phyloP scores from a whole-genome alignment of 2,797 vertebrate species.

The Malurus splendens region DNA sequence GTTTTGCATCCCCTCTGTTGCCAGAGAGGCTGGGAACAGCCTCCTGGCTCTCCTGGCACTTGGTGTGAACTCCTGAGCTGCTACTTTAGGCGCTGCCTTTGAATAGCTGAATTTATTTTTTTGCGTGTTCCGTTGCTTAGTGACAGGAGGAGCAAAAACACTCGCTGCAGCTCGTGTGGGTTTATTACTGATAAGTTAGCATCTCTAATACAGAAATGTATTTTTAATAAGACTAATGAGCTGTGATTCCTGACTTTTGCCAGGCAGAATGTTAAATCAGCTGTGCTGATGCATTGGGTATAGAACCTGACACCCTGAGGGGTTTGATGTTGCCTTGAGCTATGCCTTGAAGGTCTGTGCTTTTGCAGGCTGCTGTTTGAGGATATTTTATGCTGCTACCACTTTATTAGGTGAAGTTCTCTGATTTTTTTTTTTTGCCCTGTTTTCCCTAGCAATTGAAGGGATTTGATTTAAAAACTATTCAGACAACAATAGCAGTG shows the following conservation, averaged over 20 bases:
- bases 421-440: not conserved
- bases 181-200: slow-evolving; percentile 38
- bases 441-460: not conserved
- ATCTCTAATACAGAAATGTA: slow-evolving; percentile 13
- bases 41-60: slow-evolving; percentile 18
- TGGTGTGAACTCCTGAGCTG: slow-evolving; percentile 35
- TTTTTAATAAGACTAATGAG: slow-evolving; percentile 26
- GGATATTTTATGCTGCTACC: not conserved
- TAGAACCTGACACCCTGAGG: not conserved
- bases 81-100: slow-evolving; percentile 41
- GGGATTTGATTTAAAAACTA: not conserved
- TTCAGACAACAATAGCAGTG: not conserved
- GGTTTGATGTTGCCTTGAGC: not conserved
- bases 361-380: not conserved
- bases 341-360: not conserved
- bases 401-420: not conserved
- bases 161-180: slow-evolving; percentile 37
- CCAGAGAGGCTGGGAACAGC: not conserved
- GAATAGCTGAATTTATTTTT: slow-evolving; percentile 62
- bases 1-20: not conserved
- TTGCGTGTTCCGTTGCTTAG: slow-evolving; percentile 59
- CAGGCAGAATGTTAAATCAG: slow-evolving; percentile 5
- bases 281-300: not conserved
- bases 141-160: slow-evolving; percentile 33
- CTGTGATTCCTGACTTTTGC: not conserved